Base-by-base conservation (phyloP, 2,888 invertebrate species). In the Caenorhabditis auriculariae region DNA sequence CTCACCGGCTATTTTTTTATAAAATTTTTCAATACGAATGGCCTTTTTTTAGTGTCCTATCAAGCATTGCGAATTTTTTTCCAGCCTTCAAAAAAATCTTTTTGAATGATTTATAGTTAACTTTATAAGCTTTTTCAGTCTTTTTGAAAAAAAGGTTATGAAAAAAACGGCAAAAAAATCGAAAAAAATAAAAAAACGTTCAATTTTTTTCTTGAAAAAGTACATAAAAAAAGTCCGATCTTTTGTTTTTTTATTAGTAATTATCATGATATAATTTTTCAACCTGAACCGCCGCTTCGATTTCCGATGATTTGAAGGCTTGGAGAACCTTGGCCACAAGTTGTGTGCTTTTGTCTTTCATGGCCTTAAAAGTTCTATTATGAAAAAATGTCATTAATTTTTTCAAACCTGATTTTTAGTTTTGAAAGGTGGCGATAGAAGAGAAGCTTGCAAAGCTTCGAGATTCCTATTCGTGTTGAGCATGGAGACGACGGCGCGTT, bases 331-430 rank as follows among this genome's bases (percentile, higher is more conserved):
- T 71, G 0, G 69, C 55, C 9, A 77, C 75, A 4, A 76, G 46
- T 7, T 58, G 47, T 4, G 74, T 68, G 1, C 70, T 61, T 15
- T 63, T 67, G 47, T 77, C 72, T 52, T 74, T 75, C 24, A 74
- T 51, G 12, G 39, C 56, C 70, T 70, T 35, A 9, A 54, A 44
- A n/a, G 15, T n/a, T 5, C 29, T 45, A 39, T 37, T 35, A 26
- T 32, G 28, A 27, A 15, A 38, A 4, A 4, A 19, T 19, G 15
- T 39, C 42, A 29, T 29, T 44, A 15, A 9, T 28, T 42, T 39
- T 42, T n/a, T n/a, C n/a, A n/a, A n/a, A 80, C 74, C 70, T 74
- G 71, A 50, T 76, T 68, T 41, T 77, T 76, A 1, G 76, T 69
- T 46, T 69, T 72, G 7, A 72, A 54, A 4, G 78, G 80, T 3